Conservation (phyloP, 2,797 vertebrate species). For the Alosa sapidissima region DNA sequence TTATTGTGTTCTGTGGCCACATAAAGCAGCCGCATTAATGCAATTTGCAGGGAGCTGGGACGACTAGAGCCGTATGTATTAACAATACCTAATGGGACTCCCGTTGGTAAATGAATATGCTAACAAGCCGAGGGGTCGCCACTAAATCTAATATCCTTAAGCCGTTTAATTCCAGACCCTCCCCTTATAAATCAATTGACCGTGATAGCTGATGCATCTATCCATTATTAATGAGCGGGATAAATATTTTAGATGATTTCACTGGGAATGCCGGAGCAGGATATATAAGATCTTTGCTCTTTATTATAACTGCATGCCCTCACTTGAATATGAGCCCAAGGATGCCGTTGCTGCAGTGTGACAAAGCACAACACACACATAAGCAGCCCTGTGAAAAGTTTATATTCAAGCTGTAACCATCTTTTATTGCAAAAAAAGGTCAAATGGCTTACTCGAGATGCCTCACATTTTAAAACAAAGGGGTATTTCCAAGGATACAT, state of each 20-base stretch:
- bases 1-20: conserved; percentile 85
- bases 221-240: conserved; percentile 89
- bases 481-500: conserved; percentile 40
- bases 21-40: conserved; percentile 83
- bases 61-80: conserved; percentile 86
- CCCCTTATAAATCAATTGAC: conserved; percentile 90
- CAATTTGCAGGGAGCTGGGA: conserved; percentile 84
- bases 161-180: conserved; percentile 88
- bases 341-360: neutral
- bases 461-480: conserved; percentile 44
- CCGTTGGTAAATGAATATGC: conserved; percentile 89
- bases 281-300: conserved; percentile 6
- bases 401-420: conserved; percentile 19
- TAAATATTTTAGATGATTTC: conserved; percentile 88
- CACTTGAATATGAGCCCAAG: neutral
- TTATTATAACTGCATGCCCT: conserved; percentile 8
- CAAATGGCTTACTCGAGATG: conserved; percentile 7
- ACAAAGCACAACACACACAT: conserved; percentile 18
- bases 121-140: conserved; percentile 82
- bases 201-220: conserved; percentile 84
- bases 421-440: conserved; percentile 19
- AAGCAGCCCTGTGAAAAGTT: conserved; percentile 20
- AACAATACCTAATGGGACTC: conserved; percentile 88
- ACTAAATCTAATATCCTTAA: conserved; percentile 90
- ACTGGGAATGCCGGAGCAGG: conserved; percentile 75